Percentiles rank a stretch among this genome's conserved stretches.
phyloP scores from a whole-genome alignment of 1,140 invertebrate genomes.

The Pemphigus obesinymphae region DNA sequence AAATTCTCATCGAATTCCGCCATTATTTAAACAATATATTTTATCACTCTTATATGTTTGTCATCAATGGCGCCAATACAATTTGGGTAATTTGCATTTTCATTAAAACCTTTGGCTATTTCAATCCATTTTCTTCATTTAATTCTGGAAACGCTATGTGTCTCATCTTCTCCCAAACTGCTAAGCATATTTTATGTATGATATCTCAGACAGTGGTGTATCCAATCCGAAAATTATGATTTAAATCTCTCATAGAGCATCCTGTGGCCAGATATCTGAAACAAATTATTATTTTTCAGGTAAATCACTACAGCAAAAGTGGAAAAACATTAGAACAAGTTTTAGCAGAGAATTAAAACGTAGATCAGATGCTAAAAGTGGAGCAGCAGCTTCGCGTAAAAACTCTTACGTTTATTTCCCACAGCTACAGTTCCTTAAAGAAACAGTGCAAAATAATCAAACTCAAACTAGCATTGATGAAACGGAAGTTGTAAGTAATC shows the following conservation, averaged over 20 bases:
- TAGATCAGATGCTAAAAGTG: not conserved
- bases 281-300: slow-evolving; percentile 11
- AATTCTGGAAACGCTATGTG: not conserved
- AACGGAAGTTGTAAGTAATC: not conserved
- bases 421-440: not conserved
- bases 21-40: slow-evolving; percentile 15
- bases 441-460: not conserved
- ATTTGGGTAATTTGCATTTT: slow-evolving; percentile 13
- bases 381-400: not conserved
- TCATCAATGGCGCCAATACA: no score
- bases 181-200: slow-evolving; percentile 48
- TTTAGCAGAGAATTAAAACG: slow-evolving; percentile 11
- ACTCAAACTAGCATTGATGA: slow-evolving; percentile 1
- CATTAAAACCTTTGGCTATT: slow-evolving; percentile 31
- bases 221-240: slow-evolving; percentile 9
- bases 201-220: slow-evolving; percentile 41
- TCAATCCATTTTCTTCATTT: slow-evolving; percentile 45
- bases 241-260: slow-evolving; percentile 44
- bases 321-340: not conserved
- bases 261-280: slow-evolving; percentile 46
- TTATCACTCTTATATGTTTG: no score
- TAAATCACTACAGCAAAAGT: slow-evolving; percentile 3
- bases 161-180: slow-evolving; percentile 45
- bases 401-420: not conserved
- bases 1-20: slow-evolving; percentile 21